Evolutionary conservation across 2,113 vertebrate species (phyloP), one percentile per base, ranked within the genome.

Genomic region (Rhea americana): DNA sequence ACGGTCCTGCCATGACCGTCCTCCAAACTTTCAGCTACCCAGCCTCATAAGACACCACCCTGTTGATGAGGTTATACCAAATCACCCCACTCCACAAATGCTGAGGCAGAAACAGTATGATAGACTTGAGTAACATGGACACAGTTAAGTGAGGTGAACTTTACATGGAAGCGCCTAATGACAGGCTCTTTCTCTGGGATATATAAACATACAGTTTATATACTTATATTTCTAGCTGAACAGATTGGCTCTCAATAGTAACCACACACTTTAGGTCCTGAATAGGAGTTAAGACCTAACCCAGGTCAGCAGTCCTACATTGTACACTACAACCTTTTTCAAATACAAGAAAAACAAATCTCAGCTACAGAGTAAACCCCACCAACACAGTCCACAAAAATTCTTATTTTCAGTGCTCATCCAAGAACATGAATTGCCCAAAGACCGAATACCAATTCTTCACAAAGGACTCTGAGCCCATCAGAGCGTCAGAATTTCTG

Each of bases 291-390:
- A 85, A 91, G 88, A 78, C 76, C 84, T 22, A 22, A 91, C 74
- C 74, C 62, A 53, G 30, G 70, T 84, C 83, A 76, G 45, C 53
- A 85, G 11, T 93, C 74, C 81, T 24, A 82, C 11, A 91, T 63
- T 25, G 50, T 61, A 68, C n/a, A 72, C 35, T 81, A 80, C 61
- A 66, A 79, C 28, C 55, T 63, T 30, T 86, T 75, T 82, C 62
- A 87, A 90, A 79, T 41, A 76, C 20, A 41, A 43, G 30, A 12
- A 11, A 18, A 7, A 56, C 75, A 92, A 82, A 71, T 32, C 58
- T 51, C 93, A 68, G 68, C 79, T 72, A 82, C 39, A 88, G 82
- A 90, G 58, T 61, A 90, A 95, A 90, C 30, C 45, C 14, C 39
- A 47, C 56, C 83, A 19, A 65, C 62, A 72, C 26, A 41, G 3